A percentile compares a stretch with the other conserved stretches of the same genome.
Conservation (phyloP, 2,888 invertebrate species). For the Crocallis elinguaria region DNA sequence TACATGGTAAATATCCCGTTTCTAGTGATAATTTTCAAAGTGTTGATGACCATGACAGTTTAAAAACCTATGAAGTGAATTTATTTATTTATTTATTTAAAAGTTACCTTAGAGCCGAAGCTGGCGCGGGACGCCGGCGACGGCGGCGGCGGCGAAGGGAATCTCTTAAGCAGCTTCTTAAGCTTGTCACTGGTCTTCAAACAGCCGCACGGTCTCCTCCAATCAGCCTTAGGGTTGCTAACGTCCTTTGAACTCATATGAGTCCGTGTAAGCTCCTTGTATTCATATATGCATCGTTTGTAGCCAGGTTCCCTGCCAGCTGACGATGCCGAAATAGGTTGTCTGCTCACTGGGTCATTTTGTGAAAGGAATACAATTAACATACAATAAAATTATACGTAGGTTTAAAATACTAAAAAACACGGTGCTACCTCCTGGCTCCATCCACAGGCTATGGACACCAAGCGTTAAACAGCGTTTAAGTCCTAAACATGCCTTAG, state of each 20-base stretch:
- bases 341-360: too few species aligned
- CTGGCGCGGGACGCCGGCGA: slow-evolving; percentile 30
- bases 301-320: background rate
- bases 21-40: too few species aligned
- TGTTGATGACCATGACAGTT: too few species aligned
- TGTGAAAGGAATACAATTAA: too few species aligned
- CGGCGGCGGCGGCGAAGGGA: slow-evolving; percentile 67
- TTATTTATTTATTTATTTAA: too few species aligned
- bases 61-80: too few species aligned
- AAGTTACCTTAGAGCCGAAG: slow-evolving; percentile 11
- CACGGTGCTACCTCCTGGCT: background rate
- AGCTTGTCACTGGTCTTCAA: slow-evolving; percentile 71
- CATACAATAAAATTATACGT: too few species aligned
- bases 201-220: slow-evolving; percentile 66
- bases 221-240: slow-evolving; percentile 14
- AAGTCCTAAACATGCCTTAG: too few species aligned
- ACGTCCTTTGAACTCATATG: background rate
- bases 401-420: too few species aligned
- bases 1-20: too few species aligned
- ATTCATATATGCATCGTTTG: background rate
- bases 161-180: slow-evolving; percentile 56
- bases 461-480: too few species aligned
- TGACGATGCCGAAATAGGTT: too few species aligned
- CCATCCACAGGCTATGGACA: background rate
- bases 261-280: background rate